Base-by-base conservation (phyloP, 1,140 invertebrate genomes). In the Aleiodes sp. region DNA sequence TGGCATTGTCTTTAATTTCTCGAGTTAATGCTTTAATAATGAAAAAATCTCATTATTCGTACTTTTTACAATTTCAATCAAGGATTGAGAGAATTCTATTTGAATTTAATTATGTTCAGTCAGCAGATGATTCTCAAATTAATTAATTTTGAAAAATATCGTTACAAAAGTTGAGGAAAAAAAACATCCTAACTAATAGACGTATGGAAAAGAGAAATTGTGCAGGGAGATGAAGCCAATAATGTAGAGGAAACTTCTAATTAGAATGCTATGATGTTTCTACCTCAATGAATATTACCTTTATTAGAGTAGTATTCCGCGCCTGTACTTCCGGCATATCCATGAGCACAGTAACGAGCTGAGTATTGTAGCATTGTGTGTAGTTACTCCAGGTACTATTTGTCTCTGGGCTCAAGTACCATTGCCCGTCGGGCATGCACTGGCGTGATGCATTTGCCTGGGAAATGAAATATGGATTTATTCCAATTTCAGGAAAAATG, bases 321-420 rank as follows among this genome's bases (percentile, higher is more conserved):
- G 75, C 71, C 10, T 81, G 76, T 6, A 79, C 62, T 66, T 80
- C 78, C 16, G 76, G 68, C 57, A 82, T 37, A 21, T 82, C 76
- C 80, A 84, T 78, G 60, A 84, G 41, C 14, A 86, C 72, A 14
- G 83, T 84, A 35, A 84, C 80, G 9, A 82, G 64, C 52, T 70
- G 67, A 10, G 75, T 61, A 4, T 63, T 78, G 37, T 81, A 86
- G 73, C 91, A 92, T 19, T 85, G 80, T 4, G 84, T 85, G 67
- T 89, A 90, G 79, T 92, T 90, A 43, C 87, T 89, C 89, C 90
- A 91, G 3, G 83, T 84, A 26, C 52, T 75, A 46, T 88, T 87
- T 2, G 75, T 78, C 24, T 82, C 78, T 2, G 71, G 39, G 46
- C 81, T 85, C 67, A 80, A 79, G 68, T 83, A 90, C 91, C 91